phyloP scores from a whole-genome alignment of 2,797 vertebrate genomes.

The Bucorvus abyssinicus region DNA sequence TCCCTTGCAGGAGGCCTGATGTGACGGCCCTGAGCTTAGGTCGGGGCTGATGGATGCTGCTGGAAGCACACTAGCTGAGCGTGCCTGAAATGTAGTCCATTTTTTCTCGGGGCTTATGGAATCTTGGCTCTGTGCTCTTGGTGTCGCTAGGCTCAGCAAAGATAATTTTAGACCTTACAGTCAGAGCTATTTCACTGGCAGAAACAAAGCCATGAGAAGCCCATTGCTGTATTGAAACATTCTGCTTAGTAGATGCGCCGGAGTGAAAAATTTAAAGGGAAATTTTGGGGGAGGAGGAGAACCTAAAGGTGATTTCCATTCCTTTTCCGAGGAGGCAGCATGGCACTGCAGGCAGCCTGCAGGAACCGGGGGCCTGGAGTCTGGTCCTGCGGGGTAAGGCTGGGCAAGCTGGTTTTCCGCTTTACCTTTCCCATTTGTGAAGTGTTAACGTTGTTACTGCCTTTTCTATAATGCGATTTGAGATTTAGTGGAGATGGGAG shows the following conservation, averaged over 20 bases:
- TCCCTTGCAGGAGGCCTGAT: fast-evolving
- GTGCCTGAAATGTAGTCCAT: neutral
- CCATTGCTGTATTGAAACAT: neutral
- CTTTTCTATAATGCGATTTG: neutral
- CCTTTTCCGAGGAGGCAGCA: neutral
- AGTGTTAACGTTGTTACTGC: neutral
- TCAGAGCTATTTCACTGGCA: constrained; percentile 1
- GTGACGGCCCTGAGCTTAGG: neutral
- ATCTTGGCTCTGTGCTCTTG: constrained; percentile 38
- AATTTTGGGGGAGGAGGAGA: neutral
- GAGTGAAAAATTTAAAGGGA: neutral
- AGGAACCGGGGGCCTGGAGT: neutral
- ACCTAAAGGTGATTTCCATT: neutral
- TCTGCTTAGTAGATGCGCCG: neutral
- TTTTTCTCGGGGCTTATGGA: constrained; percentile 25
- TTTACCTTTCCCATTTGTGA: neutral
- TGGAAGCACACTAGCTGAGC: neutral
- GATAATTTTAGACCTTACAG: constrained; percentile 60
- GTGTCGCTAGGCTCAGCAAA: constrained; percentile 16
- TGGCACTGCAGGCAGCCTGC: neutral
- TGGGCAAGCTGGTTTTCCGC: neutral
- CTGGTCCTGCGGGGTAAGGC: neutral
- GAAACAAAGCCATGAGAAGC: neutral
- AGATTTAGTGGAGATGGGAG: neutral
- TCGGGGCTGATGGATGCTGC: neutral